Base-by-base conservation (phyloP, 2,113 vertebrate species). In the Phrynosoma platyrhinos region DNA sequence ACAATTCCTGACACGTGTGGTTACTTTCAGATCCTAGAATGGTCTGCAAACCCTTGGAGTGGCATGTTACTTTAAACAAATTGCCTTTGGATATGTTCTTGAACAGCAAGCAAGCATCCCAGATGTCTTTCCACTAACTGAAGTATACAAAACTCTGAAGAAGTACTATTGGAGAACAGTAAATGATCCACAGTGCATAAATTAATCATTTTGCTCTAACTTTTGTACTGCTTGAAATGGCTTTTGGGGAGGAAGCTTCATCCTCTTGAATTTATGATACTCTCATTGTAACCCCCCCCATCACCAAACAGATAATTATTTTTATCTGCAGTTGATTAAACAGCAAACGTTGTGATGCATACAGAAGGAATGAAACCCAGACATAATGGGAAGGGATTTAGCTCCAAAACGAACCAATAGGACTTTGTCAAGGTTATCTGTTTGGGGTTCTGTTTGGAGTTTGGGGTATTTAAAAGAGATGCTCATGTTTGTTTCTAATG, bases 1-100 rank as follows among this genome's bases (percentile, higher is more conserved):
- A 25, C 58, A 32, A 52, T 25, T 20, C 7, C 1, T 42, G 0
- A 25, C 0, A 12, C 8, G 0, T 4, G 3, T 47, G 53, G 62
- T 42, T 30, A 25, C 30, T 20, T 83, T 64, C 74, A n/a, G 3
- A 20, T 74, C 18, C 79, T 62, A 0, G 18, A 53, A 12, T n/a
- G 2, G n/a, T 58, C 82, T n/a, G 25, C 12, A 53, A 27, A 10
- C 4, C 2, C 21, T 23, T 30, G 2, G 4, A n/a, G 18, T 4
- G 53, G 62, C 12, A 23, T 42, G 30, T 7, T 55, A 21, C 7
- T 75, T 32, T 2, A 8, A 64, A 13, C 0, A 0, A 0, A 40
- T 75, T 20, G 0, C 36, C 9, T 69, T 47, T 68, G 52, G 30
- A 9, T 1, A 1, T n/a, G 52, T 23, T 40, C 40, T 14, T 53